phyloP scores from a whole-genome alignment of 2,888 invertebrate species.

The Lysandra bellargus region DNA sequence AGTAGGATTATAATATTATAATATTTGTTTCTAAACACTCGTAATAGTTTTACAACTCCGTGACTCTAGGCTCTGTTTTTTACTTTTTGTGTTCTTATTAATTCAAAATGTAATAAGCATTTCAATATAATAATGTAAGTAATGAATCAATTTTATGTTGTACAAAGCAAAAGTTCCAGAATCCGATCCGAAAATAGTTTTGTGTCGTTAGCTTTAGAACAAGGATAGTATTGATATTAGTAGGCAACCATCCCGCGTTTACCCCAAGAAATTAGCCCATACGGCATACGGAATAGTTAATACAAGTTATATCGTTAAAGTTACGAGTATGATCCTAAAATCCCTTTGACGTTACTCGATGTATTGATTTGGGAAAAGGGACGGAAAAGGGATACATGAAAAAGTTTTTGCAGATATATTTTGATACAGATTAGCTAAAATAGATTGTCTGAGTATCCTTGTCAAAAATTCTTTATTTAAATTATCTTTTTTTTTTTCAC shows the following conservation, averaged over 20 bases:
- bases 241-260: not conserved
- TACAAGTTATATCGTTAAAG: conserved; percentile 2
- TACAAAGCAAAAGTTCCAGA: no score
- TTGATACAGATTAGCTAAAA: not conserved
- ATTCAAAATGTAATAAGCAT: no score
- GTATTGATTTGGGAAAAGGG: conserved; percentile 6
- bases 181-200: no score
- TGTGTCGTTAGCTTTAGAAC: no score
- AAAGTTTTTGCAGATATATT: not conserved
- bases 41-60: no score
- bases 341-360: not conserved
- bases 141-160: no score
- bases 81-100: no score
- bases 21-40: no score
- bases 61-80: no score
- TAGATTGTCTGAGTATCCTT: not conserved
- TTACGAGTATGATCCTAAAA: not conserved
- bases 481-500: not conserved
- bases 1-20: no score
- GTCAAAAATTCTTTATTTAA: not conserved
- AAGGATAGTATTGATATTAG: no score
- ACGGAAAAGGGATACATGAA: not conserved
- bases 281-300: not conserved
- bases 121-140: no score
- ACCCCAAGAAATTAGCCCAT: not conserved